phyloP scores from a whole-genome alignment of 2,113 vertebrate genomes.

The Leiothrix lutea region DNA sequence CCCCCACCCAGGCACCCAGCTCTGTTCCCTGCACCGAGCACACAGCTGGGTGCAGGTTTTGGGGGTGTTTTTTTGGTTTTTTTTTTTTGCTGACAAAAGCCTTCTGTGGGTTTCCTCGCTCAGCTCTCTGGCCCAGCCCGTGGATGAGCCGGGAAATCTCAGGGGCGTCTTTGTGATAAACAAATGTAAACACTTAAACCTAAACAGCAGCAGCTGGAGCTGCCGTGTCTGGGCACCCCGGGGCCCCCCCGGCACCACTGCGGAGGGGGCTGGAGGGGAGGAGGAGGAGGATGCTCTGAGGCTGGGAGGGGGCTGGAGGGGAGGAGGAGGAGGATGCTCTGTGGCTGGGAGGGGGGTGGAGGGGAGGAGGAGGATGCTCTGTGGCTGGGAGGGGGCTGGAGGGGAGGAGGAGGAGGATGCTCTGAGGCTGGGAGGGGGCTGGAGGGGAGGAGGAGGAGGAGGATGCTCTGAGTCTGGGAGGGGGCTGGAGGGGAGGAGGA shows the following conservation, averaged over 20 bases:
- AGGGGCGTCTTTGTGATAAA: not conserved
- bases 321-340: too few relatives aligned
- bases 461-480: too few relatives aligned
- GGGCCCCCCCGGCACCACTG: not conserved
- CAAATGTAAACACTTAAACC: not conserved
- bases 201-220: slow-evolving; percentile 30
- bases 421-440: too few relatives aligned
- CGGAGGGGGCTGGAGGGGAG: too few relatives aligned
- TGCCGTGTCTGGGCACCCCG: not conserved
- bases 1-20: not conserved
- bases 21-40: not conserved
- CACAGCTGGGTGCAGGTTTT: accelerated
- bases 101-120: not conserved
- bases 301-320: too few relatives aligned
- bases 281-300: too few relatives aligned
- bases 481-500: too few relatives aligned
- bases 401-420: too few relatives aligned
- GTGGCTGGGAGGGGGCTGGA: too few relatives aligned
- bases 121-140: not conserved
- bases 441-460: too few relatives aligned
- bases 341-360: too few relatives aligned
- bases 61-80: accelerated
- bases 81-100: not conserved
- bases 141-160: not conserved
- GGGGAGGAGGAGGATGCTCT: too few relatives aligned